Base-by-base conservation (phyloP, 2,888 invertebrate species). In the Lycaena phlaeas region DNA sequence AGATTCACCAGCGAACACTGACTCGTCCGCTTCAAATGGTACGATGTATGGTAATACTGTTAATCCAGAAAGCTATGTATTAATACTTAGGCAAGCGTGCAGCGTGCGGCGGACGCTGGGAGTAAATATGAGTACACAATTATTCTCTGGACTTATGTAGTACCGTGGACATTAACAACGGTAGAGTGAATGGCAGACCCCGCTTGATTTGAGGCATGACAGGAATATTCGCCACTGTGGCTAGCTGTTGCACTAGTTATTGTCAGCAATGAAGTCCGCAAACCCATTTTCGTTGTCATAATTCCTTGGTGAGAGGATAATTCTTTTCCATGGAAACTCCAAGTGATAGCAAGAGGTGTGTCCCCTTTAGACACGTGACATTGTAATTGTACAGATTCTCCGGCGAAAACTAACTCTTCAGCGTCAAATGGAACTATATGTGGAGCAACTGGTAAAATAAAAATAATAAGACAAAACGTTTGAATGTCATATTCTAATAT, bases 211-310 rank as follows among this genome's bases (percentile, higher is more conserved):
- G 81, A 82, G 42, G 90, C 91, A 46, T 86, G 86, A 68, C 92
- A 92, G 42, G 88, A 88, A 74, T 91, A 92, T 69, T 87, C 87
- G 61, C 92, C 92, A 53, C 88, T 88, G 68, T 92, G 91, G 53
- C 87, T 85, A 51, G 88, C 88, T 53, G 86, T 86, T 30, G 89
- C 87, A 52, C 77, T 85, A 64, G 88, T 84, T 66, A 91, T 89
- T 65, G 85, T 89, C 66, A 87, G 78, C 61, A 90, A 86, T 49
- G 89, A 90, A 44, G 90, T 88, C 67, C 88, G 85, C 59, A 87
- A 87, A 50, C 88, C 88, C 60, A 88, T 87, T 65, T 85, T 86
- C 64, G 81, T 86, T 44, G 89, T 85, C 40, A 84, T 73, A 51
- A 87, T 82, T 64, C 88, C 86, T 66, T 85, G 75, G 45, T 82